phyloP scores from a whole-genome alignment of 1,140 invertebrate species.

The Drosophila biarmipes region DNA sequence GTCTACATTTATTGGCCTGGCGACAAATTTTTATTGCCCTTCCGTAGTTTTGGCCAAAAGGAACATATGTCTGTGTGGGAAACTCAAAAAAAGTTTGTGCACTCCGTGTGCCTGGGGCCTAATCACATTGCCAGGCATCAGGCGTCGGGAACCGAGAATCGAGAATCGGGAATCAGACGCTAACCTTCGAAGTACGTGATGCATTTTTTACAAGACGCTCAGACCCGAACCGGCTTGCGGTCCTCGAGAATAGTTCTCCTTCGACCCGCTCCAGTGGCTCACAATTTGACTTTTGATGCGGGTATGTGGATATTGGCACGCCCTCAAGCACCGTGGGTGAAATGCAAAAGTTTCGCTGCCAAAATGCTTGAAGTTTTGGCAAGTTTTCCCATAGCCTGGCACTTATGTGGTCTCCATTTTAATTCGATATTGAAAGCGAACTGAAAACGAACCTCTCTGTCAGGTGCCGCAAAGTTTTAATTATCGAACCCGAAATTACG shows the following conservation, averaged over 20 bases:
- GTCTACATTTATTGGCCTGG: constrained; percentile 75
- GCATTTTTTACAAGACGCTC: constrained; percentile 67
- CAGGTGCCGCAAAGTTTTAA: constrained; percentile 9
- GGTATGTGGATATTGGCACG: constrained; percentile 51
- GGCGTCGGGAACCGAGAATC: constrained; percentile 8
- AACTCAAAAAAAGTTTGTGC: constrained; percentile 52
- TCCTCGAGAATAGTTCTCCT: constrained; percentile 53
- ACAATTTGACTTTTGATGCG: constrained; percentile 75
- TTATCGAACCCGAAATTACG: constrained; percentile 14
- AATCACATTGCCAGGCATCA: constrained; percentile 71
- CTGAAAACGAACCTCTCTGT: neutral
- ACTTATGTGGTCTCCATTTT: constrained; percentile 18
- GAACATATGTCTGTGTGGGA: constrained; percentile 51
- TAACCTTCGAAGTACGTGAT: constrained; percentile 71
- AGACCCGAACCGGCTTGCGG: constrained; percentile 13
- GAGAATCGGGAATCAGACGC: constrained; percentile 26
- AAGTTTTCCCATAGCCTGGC: constrained; percentile 44
- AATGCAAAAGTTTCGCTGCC: constrained; percentile 36
- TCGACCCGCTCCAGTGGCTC: constrained; percentile 49
- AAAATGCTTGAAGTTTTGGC: constrained; percentile 43
- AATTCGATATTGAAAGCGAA: constrained; percentile 14
- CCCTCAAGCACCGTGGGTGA: constrained; percentile 57
- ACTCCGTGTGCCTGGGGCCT: constrained; percentile 57
- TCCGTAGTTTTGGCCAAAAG: constrained; percentile 52
- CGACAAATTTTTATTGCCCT: constrained; percentile 81